These are phyloP conservation scores for Aphodius sticticus DNA, from an alignment of 2,888 invertebrate genomes.

Conservation along the genomic window DNA sequence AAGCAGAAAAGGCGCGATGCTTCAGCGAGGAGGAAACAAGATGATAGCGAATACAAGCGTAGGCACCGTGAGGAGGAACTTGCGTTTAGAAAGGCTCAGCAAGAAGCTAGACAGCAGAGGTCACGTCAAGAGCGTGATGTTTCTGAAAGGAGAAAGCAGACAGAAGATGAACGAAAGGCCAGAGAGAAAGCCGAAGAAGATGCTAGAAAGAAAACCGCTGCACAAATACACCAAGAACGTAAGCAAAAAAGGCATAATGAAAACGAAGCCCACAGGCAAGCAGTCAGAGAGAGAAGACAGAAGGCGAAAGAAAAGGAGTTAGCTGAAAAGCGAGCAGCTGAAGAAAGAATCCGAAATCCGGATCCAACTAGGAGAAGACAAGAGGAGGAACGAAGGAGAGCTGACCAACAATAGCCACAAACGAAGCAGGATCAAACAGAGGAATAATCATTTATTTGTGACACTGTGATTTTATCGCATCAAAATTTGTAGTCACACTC, in stretches of 20 bases:
- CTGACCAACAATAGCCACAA: background rate
- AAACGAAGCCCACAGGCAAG: background rate
- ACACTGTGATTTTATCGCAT: background rate
- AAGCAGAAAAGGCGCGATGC: background rate
- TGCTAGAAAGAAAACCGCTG: background rate
- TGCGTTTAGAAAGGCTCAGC: background rate
- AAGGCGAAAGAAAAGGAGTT: background rate
- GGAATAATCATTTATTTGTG: background rate
- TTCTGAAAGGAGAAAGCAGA: background rate
- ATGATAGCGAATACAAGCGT: background rate
- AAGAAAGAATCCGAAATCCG: background rate
- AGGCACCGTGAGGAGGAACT: background rate
- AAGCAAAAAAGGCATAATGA: background rate
- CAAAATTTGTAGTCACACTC: no score
- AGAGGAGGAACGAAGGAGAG: no score
- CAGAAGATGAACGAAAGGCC: background rate
- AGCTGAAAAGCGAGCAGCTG: background rate
- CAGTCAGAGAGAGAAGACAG: background rate
- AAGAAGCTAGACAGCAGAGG: background rate
- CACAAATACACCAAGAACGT: background rate
- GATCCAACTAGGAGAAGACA: background rate
- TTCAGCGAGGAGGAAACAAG: background rate
- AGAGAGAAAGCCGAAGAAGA: background rate
- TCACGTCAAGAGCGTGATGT: background rate
- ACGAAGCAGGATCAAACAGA: background rate